phyloP scores from a whole-genome alignment of 2,797 vertebrate species.

The Galagoides demidoff region DNA sequence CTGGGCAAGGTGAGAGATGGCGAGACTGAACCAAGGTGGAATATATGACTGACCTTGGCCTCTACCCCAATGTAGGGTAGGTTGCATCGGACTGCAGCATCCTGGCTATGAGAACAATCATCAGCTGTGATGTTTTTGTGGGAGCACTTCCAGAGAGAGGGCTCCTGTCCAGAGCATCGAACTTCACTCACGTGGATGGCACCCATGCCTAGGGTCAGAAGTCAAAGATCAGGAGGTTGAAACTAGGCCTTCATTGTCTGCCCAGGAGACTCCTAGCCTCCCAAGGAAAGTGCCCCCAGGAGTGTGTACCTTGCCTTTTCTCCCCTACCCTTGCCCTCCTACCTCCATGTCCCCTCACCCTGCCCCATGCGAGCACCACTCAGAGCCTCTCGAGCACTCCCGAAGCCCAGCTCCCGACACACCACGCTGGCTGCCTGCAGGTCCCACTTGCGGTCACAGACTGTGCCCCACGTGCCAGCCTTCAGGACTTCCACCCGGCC shows the following conservation, averaged over 20 bases:
- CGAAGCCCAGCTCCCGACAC: conserved; percentile 97
- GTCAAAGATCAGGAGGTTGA: not conserved
- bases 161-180: conserved; percentile 92
- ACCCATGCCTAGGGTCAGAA: conserved; percentile 90
- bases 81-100: conserved; percentile 94
- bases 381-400: conserved; percentile 95
- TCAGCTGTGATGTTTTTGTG: conserved; percentile 95
- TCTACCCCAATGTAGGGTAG: conserved; percentile 95
- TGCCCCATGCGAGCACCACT: conserved; percentile 96
- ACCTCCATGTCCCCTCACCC: conserved; percentile 87
- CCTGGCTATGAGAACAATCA: conserved; percentile 94
- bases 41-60: conserved; percentile 90
- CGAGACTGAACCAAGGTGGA: not conserved
- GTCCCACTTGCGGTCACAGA: conserved; percentile 97
- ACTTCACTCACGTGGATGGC: conserved; percentile 97
- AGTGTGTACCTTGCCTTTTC: not conserved
- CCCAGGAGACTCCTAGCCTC: not conserved
- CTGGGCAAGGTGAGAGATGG: not conserved
- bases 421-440: conserved; percentile 95
- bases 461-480: conserved; percentile 93
- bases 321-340: not conserved
- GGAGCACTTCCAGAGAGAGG: conserved; percentile 93
- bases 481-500: conserved; percentile 96
- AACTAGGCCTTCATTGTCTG: not conserved
- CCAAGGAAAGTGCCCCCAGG: not conserved